Base-by-base conservation (phyloP, 2,113 vertebrate genomes). In the Oostethus manadensis region DNA sequence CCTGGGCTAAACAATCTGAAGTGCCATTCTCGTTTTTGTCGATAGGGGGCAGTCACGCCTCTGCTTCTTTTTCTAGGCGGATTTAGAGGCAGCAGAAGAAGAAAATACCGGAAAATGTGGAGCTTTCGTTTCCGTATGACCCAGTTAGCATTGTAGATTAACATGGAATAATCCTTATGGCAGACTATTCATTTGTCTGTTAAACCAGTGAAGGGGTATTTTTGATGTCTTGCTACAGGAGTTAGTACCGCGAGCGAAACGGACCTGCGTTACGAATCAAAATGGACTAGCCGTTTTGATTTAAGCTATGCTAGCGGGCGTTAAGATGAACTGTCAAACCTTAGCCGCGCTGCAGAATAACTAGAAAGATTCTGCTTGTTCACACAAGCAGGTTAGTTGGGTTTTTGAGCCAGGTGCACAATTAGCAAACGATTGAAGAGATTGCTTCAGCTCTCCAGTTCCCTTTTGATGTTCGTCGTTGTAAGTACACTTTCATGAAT, bases 101-200 rank as follows among this genome's bases (percentile, higher is more conserved):
- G 74, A 73, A 60, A 20, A 1, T 9, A 62, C 60, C 70, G 71
- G 85, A 83, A 78, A 74, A 15, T 16, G 76, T 22, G 14, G 67
- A 56, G 33, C 49, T 77, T 82, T 82, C 69, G 62, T 66, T 83
- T 78, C 78, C 74, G 73, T 46, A 14, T 81, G 81, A 84, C 81
- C 81, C 64, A 78, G 14, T 85, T 84, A 84, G 75, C 71, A 59
- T 49, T 8, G 70, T 3, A 14, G 11, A 21, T 73, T 78, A 79
- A 66, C 77, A 58, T 59, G 59, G 13, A 50, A 55, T 57, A 38
- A 38, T 70, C 45, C 33, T 48, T 49, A 44, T 33, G 22, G 16
- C 23, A 47, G 11, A 45, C 23, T n/a, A 18, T 26, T 58, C 2
- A 26, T 58, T 33, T 18, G 13, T 11, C 8, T 15, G 1, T 20